These are phyloP conservation scores for Bettongia penicillata DNA, from an alignment of 2,113 vertebrate genomes.

Conservation along the genomic window DNA sequence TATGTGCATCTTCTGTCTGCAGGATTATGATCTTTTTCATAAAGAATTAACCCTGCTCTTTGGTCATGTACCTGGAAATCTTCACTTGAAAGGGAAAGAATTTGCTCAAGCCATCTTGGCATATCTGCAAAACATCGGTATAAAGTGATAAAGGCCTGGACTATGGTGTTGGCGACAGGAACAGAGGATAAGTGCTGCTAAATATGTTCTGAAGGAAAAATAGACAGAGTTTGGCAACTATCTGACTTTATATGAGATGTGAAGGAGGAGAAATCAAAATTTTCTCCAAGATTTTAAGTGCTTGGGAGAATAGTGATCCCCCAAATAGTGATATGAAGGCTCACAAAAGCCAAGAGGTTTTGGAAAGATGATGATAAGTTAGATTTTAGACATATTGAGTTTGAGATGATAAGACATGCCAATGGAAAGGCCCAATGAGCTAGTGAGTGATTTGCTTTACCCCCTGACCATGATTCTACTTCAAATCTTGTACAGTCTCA, in stretches of 20 bases:
- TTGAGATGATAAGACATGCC: background rate
- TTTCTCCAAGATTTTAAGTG: background rate
- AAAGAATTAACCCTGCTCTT: background rate
- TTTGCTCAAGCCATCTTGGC: background rate
- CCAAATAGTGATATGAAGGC: background rate
- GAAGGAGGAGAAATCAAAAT: background rate
- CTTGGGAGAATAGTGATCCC: background rate
- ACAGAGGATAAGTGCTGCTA: background rate
- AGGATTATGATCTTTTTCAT: background rate
- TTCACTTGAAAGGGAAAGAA: background rate
- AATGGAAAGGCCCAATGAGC: background rate
- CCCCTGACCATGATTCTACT: background rate
- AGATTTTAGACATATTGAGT: background rate
- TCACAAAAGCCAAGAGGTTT: background rate
- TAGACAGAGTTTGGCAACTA: background rate
- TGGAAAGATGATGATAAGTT: background rate
- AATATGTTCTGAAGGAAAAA: background rate
- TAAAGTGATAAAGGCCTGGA: background rate
- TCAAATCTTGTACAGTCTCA: background rate
- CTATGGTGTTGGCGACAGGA: background rate
- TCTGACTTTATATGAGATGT: background rate
- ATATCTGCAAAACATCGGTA: background rate
- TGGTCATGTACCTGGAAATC: background rate
- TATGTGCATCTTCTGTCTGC: background rate
- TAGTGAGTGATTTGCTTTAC: background rate